Evolutionary conservation across 1,140 invertebrate species (phyloP), one percentile per base, ranked within the genome.

Genomic region (Pachypsylla venusta): DNA sequence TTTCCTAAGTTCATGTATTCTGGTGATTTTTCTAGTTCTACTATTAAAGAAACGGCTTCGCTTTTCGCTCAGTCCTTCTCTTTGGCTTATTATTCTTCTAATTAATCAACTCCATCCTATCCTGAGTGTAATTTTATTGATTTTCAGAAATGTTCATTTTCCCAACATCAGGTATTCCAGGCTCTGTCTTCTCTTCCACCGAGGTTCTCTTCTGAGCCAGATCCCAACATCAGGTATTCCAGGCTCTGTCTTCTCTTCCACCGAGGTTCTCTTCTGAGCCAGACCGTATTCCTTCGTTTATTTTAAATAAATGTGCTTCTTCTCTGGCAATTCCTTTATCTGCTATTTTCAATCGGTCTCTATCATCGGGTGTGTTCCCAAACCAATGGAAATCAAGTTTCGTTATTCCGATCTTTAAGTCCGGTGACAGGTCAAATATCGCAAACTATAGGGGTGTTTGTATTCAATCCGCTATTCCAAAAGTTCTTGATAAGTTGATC

Each of bases 311-410:
- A 1, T 35, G 16, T 22, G 35, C 25, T 54, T 19, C 12, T 54
- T n/a, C 14, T 7, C 28, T 60, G 2, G 48, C 25, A 3, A 14
- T 2, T 7, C 58, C 48, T 56, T 28, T 60, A 2, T 16, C 58
- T 10, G 1, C 10, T 5, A 20, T 60, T 16, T 54, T 60, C 25
- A 60, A 60, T 24, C 2, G 5, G 2, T 60, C 53, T 4, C 19
- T 60, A 12, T 22, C 26, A 27, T 56, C 42, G 54, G 58, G 58
- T 2, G 24, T 55, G 5, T 60, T 60, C 28, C 58, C 58, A 19
- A 14, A 10, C 14, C 7, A 14, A 16, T 27, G 30, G 10, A 60
- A 60, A 35, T 54, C n/a, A 27, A 26, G 42, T 28, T 10, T 30
- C 12, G 27, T 60, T 2, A 16, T 55, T 22, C 58, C 58, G 5